Percentiles rank a stretch among this genome's conserved stretches.
Conservation (phyloP, 2,113 vertebrate species). For the Brachyistius frenatus region DNA sequence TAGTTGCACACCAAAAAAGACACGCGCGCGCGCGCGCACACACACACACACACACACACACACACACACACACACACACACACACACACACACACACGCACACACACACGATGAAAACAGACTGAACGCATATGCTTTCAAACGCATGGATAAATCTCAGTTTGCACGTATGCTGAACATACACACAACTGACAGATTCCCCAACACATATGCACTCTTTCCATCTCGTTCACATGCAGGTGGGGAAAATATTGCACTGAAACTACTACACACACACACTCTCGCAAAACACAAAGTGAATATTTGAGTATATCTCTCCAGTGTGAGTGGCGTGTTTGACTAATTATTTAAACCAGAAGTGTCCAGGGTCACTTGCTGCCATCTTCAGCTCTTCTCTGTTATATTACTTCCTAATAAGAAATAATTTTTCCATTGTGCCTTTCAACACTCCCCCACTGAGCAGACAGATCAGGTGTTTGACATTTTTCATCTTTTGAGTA, state of each 20-base stretch:
- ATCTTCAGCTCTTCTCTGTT: slow-evolving; percentile 40
- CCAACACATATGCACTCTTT: slow-evolving; percentile 3
- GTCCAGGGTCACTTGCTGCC: slow-evolving; percentile 46
- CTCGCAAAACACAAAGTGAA: slow-evolving; percentile 24
- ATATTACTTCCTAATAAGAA: slow-evolving; percentile 57
- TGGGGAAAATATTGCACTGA: slow-evolving; percentile 20
- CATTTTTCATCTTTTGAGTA: slow-evolving; percentile 52
- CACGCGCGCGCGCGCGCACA: too few species aligned
- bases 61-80: slow-evolving; percentile 10
- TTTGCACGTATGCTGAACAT: slow-evolving; percentile 9
- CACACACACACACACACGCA: slow-evolving; percentile 24
- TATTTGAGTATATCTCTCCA: slow-evolving; percentile 34
- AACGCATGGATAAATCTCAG: slow-evolving; percentile 34
- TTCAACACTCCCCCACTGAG: slow-evolving; percentile 43
- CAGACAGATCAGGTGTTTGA: slow-evolving; percentile 61
- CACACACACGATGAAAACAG: slow-evolving; percentile 21
- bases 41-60: slow-evolving; percentile 9
- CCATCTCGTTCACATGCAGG: not conserved
- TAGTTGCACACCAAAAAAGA: slow-evolving; percentile 21
- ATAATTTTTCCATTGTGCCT: slow-evolving; percentile 45
- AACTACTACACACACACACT: slow-evolving; percentile 11
- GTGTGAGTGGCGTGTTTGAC: slow-evolving; percentile 45
- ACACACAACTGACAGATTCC: not conserved
- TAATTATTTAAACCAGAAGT: slow-evolving; percentile 63
- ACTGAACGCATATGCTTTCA: slow-evolving; percentile 34